Conservation (phyloP, 2,888 invertebrate genomes). For the Drosophila tanythrix region DNA sequence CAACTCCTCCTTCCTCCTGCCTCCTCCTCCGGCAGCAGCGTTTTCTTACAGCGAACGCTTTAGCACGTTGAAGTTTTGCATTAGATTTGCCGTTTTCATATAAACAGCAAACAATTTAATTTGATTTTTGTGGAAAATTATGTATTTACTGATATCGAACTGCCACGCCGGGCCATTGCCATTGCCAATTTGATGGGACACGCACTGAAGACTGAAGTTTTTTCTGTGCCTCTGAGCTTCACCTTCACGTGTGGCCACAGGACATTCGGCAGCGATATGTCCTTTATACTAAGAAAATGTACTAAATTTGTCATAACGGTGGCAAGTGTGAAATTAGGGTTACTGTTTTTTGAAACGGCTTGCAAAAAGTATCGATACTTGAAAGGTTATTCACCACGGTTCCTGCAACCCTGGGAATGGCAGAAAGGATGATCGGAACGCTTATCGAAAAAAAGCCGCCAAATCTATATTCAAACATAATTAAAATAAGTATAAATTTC, state of each 20-base stretch:
- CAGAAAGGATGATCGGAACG: background rate
- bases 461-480: background rate
- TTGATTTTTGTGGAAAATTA: constrained; percentile 84
- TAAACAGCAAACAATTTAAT: constrained; percentile 85
- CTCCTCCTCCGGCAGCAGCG: constrained; percentile 25
- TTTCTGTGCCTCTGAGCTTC: constrained; percentile 40
- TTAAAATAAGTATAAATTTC: background rate
- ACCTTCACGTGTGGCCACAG: constrained; percentile 60
- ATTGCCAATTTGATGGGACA: constrained; percentile 81
- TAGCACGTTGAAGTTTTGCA: constrained; percentile 83
- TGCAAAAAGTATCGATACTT: constrained; percentile 7
- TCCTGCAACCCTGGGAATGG: background rate
- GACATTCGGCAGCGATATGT: constrained; percentile 47
- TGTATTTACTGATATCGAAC: constrained; percentile 82
- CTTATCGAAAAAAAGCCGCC: background rate
- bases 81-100: constrained; percentile 85
- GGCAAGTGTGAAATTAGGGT: constrained; percentile 14
- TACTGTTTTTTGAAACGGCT: constrained; percentile 10
- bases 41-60: constrained; percentile 81
- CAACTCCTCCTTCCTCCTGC: constrained; percentile 9
- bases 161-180: constrained; percentile 83
- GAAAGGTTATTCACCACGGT: background rate
- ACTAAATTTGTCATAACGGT: constrained; percentile 43
- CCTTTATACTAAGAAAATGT: constrained; percentile 25
- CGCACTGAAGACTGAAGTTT: constrained; percentile 61